These are phyloP conservation scores for Sylvilagus floridanus DNA, from an alignment of 2,797 vertebrate genomes.

Conservation along the genomic window DNA sequence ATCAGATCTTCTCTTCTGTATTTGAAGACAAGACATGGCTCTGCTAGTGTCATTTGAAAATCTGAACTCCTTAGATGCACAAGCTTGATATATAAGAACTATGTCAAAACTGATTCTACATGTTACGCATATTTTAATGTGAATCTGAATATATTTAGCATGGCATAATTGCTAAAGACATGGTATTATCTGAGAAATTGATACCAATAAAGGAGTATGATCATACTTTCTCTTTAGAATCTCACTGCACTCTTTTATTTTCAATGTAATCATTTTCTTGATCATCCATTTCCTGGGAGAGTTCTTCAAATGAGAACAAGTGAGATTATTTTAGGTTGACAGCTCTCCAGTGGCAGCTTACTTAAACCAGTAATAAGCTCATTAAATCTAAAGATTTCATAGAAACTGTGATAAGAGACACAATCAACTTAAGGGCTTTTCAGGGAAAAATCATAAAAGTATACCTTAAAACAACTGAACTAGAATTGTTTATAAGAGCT, in stretches of 20 bases:
- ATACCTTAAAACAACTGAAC: conserved; percentile 75
- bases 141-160: conserved; percentile 26
- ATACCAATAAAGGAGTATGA: conserved; percentile 22
- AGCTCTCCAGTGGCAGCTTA: conserved; percentile 80
- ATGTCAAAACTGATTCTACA: not conserved
- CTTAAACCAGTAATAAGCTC: conserved; percentile 83
- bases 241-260: conserved; percentile 73
- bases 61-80: not conserved
- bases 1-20: not conserved
- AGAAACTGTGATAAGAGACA: conserved; percentile 79
- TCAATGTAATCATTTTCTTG: conserved; percentile 79
- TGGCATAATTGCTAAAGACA: conserved; percentile 49
- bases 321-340: conserved; percentile 82
- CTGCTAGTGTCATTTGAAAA: conserved; percentile 4
- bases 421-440: conserved; percentile 82
- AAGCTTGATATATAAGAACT: not conserved
- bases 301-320: conserved; percentile 77
- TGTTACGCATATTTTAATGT: not conserved
- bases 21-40: not conserved
- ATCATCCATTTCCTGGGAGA: conserved; percentile 77
- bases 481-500: conserved; percentile 37
- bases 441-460: conserved; percentile 68
- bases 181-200: conserved; percentile 44
- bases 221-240: conserved; percentile 28
- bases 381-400: conserved; percentile 83